Evolutionary conservation across 2,888 invertebrate genomes (phyloP), one percentile per base, ranked within the genome.

Genomic region (Gonocerus acuteangulatus): DNA sequence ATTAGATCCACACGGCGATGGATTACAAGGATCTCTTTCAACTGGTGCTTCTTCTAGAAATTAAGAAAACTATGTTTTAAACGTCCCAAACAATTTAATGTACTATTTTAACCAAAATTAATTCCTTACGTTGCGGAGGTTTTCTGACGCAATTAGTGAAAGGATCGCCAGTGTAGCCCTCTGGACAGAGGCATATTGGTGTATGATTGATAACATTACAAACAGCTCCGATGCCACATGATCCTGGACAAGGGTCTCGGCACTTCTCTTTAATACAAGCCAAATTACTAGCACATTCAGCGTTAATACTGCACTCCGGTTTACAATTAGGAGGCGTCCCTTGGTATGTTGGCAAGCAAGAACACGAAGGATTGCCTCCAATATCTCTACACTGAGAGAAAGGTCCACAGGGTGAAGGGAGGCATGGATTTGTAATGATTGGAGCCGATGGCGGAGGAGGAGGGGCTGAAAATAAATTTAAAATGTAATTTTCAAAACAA

Each of bases 171-270:
- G 85, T 86, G 70, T 82, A 87, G 67, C 87, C 87, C 36, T 80
- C 74, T 45, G 82, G 71, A 73, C 89, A 90, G 54, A 79, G 80
- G 71, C 89, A 90, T 22, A 84, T 81, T 1, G 92, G 89, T 61
- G 85, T 83, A 73, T 93, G 92, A 73, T 89, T 88, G 68, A 82
- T 79, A 2, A 90, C 88, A 59, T 82, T 82, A 73, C 92, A 92
- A 73, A 87, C 83, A 2, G 90, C 87, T 71, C 87, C 86, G 54
- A 83, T 75, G 34, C 88, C 89, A 73, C 89, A 89, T 64, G 85
- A 82, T 67, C 87, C 87, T 21, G 80, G 81, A 70, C 87, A 88
- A n/a, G 86, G 87, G 73, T 87, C 82, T 18, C 79, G 71, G 71
- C 88, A 88, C 70, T 82, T 83, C 72, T 83, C 83, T 70, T 81